Conservation (phyloP, 2,888 invertebrate species). For the Onthophagus sagittarius region DNA sequence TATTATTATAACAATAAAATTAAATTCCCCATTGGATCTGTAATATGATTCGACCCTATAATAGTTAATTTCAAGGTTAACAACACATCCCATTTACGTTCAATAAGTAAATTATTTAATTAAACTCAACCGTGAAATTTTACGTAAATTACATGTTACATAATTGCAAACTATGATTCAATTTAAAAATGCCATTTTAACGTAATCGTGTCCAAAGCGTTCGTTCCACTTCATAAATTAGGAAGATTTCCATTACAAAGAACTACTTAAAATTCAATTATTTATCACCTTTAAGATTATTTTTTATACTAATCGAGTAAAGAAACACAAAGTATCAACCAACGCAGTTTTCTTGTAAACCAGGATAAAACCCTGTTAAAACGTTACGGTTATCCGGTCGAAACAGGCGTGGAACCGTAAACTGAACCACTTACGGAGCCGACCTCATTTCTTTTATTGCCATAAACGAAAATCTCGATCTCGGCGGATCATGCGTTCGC, state of each 20-base stretch:
- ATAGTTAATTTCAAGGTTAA: background rate
- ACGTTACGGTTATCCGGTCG: background rate
- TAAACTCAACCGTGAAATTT: background rate
- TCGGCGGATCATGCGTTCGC: background rate
- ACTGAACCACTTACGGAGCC: background rate
- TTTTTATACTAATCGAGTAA: too few relatives aligned
- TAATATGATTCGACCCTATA: background rate
- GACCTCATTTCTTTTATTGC: background rate
- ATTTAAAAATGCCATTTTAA: background rate
- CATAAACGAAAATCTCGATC: background rate
- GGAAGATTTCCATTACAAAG: background rate
- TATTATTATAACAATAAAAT: too few relatives aligned
- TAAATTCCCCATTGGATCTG: too few relatives aligned
- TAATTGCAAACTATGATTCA: background rate
- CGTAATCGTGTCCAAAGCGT: too few relatives aligned
- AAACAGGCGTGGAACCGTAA: background rate
- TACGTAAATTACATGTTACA: background rate
- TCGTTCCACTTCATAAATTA: background rate
- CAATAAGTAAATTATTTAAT: background rate
- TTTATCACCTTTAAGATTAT: too few relatives aligned
- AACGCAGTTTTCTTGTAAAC: background rate
- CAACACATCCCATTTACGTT: background rate
- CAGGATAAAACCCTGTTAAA: background rate
- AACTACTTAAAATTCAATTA: background rate
- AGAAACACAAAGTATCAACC: background rate